Conservation (phyloP, 2,888 invertebrate genomes). For the Mylabris sibirica region DNA sequence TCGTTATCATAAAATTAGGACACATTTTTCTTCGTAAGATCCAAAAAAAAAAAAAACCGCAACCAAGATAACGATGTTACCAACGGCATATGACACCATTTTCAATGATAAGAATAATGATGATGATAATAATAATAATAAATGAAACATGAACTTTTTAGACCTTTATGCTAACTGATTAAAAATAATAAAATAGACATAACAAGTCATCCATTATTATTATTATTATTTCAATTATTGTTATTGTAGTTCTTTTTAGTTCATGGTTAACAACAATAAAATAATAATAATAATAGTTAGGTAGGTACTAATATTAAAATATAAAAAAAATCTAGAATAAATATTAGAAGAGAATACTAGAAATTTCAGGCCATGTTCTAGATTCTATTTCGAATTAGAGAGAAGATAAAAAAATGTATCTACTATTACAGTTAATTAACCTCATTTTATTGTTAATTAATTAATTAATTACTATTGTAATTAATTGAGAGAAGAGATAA, state of each 20-base stretch:
- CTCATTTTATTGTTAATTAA: not conserved
- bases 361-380: not conserved
- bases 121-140: not conserved
- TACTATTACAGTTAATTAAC: not conserved
- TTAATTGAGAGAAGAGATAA: not conserved
- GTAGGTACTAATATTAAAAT: too few species aligned
- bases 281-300: not conserved
- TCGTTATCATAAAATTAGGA: too few species aligned
- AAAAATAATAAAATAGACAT: not conserved
- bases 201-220: not conserved
- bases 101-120: not conserved
- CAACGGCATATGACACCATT: not conserved
- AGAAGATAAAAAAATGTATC: not conserved
- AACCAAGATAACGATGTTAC: not conserved
- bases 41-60: not conserved
- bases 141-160: not conserved
- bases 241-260: not conserved
- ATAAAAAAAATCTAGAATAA: not conserved
- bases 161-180: not conserved
- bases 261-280: conserved; percentile 10
- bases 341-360: not conserved
- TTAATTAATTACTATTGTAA: too few species aligned
- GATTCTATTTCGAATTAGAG: not conserved
- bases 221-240: not conserved
- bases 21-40: too few species aligned